Evolutionary conservation across 2,797 vertebrate genomes (phyloP).

Genomic region (Coccyzus lansbergi): DNA sequence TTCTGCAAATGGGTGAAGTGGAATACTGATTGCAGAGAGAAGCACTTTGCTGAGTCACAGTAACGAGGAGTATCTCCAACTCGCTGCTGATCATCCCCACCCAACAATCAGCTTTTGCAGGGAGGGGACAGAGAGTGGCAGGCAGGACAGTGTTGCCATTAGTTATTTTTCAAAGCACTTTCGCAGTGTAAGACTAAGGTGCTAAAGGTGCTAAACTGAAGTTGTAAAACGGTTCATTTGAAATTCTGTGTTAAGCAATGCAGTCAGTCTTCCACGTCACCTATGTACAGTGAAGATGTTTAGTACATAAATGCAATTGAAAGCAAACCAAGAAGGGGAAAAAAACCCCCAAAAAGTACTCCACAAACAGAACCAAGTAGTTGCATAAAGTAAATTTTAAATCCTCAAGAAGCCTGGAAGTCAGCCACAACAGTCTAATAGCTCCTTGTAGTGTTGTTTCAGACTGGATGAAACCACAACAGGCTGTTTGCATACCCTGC

Average conservation of each 20-base stretch:
- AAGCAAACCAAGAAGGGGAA: not conserved
- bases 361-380: not conserved
- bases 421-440: not conserved
- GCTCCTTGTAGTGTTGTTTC: not conserved
- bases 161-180: not conserved
- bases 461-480: not conserved
- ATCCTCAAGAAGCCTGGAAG: not conserved
- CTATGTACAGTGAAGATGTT: not conserved
- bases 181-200: not conserved
- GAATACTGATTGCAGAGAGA: not conserved
- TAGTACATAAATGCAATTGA: not conserved
- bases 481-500: rapidly evolving
- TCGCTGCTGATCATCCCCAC: not conserved
- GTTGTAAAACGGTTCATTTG: not conserved
- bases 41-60: not conserved
- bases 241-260: not conserved
- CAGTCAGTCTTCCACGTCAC: not conserved
- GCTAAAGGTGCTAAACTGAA: not conserved
- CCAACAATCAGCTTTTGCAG: rapidly evolving
- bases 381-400: not conserved
- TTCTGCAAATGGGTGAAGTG: not conserved
- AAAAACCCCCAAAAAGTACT: not conserved
- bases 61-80: not conserved
- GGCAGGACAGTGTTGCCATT: not conserved
- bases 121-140: not conserved